These are phyloP conservation scores for Linnaemya tessellans DNA, from an alignment of 2,888 invertebrate genomes.

Conservation along the genomic window DNA sequence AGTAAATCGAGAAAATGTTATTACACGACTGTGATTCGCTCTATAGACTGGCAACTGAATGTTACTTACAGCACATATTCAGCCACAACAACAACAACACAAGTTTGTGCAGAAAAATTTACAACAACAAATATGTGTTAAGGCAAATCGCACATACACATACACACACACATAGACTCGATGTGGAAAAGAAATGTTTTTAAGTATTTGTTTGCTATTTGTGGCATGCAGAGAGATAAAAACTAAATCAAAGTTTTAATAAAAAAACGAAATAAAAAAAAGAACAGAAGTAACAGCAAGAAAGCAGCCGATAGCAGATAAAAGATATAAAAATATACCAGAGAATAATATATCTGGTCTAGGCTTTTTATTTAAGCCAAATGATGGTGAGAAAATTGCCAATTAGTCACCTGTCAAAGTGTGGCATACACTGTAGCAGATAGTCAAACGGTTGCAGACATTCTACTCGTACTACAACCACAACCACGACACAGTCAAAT, in stretches of 20 bases:
- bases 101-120: neutral
- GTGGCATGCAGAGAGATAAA: conserved; percentile 13
- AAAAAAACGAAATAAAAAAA: neutral
- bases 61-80: conserved; percentile 31
- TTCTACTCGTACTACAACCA: neutral
- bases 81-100: neutral
- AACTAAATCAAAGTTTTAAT: conserved; percentile 40
- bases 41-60: conserved; percentile 26
- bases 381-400: conserved; percentile 71
- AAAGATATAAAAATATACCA: neutral
- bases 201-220: conserved; percentile 47
- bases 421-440: conserved; percentile 56
- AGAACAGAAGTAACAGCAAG: neutral
- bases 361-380: conserved; percentile 62
- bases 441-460: conserved; percentile 50
- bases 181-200: conserved; percentile 9
- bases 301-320: conserved; percentile 17
- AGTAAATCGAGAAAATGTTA: conserved; percentile 32
- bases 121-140: conserved; percentile 23
- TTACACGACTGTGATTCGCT: conserved; percentile 49
- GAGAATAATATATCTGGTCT: conserved; percentile 18
- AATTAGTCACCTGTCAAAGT: conserved; percentile 72
- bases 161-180: neutral
- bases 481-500: conserved; percentile 18
- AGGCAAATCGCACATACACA: neutral